Percentiles rank a stretch among this genome's conserved stretches.
phyloP scores from a whole-genome alignment of 2,113 vertebrate genomes.

The Mustelus asterias region DNA sequence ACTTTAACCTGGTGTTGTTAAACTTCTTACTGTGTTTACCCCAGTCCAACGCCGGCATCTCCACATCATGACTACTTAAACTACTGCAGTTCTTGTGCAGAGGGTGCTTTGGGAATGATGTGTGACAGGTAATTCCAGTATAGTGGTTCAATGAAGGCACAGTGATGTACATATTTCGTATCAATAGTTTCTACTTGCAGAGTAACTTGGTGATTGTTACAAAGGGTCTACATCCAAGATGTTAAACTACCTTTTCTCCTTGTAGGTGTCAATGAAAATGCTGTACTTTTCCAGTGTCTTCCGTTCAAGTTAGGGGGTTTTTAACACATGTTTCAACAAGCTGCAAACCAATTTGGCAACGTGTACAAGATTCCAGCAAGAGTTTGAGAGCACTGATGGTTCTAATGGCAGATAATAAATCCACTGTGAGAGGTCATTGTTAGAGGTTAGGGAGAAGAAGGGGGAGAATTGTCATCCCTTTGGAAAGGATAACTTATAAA shows the following conservation, averaged over 20 bases:
- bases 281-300: not conserved
- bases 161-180: not conserved
- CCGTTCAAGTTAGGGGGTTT: not conserved
- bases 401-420: conserved; percentile 27
- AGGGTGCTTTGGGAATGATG: not conserved
- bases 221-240: not conserved
- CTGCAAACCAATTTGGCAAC: not conserved
- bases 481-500: conserved; percentile 25
- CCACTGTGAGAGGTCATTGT: conserved; percentile 33
- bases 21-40: too few species aligned
- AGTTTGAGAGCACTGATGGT: conserved; percentile 5
- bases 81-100: not conserved
- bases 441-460: conserved; percentile 33
- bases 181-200: not conserved
- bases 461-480: conserved; percentile 31
- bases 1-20: too few species aligned
- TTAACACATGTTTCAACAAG: not conserved
- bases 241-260: not conserved
- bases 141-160: not conserved
- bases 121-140: not conserved
- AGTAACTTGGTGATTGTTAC: not conserved
- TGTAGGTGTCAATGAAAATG: not conserved
- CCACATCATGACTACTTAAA: too few species aligned
- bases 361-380: not conserved
- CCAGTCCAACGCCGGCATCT: too few species aligned